Evolutionary conservation across 2,113 vertebrate species (phyloP).

Genomic region (Sminthopsis crassicaudata): DNA sequence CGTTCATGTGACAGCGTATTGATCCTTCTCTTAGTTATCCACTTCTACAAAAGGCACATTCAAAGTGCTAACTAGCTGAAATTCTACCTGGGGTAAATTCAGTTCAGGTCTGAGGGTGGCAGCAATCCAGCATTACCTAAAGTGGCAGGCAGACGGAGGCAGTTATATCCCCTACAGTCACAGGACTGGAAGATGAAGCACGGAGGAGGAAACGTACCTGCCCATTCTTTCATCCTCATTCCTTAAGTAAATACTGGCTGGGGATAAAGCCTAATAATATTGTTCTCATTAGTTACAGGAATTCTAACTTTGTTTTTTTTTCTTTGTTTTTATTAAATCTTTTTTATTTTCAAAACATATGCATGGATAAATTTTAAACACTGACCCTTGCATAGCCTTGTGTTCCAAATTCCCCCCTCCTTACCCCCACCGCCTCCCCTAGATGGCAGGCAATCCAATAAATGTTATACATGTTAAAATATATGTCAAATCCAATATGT

Average conservation of each 20-base stretch:
- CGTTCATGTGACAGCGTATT: background rate
- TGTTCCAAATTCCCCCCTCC: too few species aligned
- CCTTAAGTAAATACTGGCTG: background rate
- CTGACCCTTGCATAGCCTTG: too few species aligned
- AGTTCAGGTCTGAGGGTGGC: background rate
- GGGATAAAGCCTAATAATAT: background rate
- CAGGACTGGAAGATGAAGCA: background rate
- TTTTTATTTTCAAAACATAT: too few species aligned
- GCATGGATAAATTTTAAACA: too few species aligned
- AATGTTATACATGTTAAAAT: too few species aligned
- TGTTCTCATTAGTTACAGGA: background rate
- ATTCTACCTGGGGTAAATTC: background rate
- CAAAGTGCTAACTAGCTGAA: background rate
- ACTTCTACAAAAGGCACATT: background rate
- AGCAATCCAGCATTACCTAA: background rate
- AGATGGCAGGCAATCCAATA: too few species aligned
- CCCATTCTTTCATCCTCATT: background rate
- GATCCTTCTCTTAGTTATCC: background rate
- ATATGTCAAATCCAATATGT: too few species aligned
- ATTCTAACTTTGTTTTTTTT: too few species aligned
- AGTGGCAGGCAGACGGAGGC: background rate
- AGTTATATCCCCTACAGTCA: background rate
- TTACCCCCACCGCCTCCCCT: too few species aligned
- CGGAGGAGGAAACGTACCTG: background rate
- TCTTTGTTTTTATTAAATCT: too few species aligned